phyloP scores from a whole-genome alignment of 2,113 vertebrate genomes.

The Tupaia tana region DNA sequence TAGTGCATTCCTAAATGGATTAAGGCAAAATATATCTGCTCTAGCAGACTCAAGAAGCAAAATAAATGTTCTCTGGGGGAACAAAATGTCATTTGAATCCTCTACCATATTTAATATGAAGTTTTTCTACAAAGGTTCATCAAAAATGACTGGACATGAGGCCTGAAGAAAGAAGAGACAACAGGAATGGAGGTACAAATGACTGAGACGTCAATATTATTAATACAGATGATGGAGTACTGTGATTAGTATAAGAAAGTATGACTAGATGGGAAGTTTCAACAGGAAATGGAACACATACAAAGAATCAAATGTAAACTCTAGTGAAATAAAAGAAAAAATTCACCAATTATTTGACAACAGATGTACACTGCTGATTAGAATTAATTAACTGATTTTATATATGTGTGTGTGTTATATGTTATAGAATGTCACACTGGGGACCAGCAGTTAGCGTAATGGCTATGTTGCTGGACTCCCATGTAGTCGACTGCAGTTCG shows the following conservation, averaged over 20 bases:
- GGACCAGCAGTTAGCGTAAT: too few relatives aligned
- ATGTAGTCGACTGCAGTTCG: too few relatives aligned
- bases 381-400: not conserved
- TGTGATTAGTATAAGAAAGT: not conserved
- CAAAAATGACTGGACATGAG: not conserved
- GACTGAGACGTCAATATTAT: not conserved
- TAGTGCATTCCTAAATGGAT: not conserved
- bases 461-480: too few relatives aligned
- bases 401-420: too few relatives aligned
- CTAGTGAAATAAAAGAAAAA: not conserved
- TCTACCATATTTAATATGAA: not conserved
- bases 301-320: not conserved
- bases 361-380: not conserved
- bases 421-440: not conserved
- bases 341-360: not conserved
- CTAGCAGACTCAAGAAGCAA: not conserved
- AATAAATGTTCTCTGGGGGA: not conserved
- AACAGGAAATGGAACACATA: not conserved
- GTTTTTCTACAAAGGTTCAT: not conserved
- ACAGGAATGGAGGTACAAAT: not conserved
- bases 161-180: not conserved
- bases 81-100: not conserved
- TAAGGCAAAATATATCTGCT: not conserved
- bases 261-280: not conserved
- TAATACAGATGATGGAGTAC: not conserved